Evolutionary conservation across 2,797 vertebrate species (phyloP).

Genomic region (Hybognathus amarus): DNA sequence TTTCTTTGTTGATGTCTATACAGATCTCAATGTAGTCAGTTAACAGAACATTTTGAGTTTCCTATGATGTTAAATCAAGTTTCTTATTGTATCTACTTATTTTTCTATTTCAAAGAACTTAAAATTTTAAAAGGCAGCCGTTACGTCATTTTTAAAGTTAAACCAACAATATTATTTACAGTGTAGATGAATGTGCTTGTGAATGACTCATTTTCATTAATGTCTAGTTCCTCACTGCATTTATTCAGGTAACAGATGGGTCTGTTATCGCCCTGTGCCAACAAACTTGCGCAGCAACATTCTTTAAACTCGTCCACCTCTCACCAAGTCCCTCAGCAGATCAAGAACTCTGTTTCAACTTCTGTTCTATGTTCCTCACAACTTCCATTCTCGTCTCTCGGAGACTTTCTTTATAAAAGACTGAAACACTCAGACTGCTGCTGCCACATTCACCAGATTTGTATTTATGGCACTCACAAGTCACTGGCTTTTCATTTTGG

Average conservation of each 20-base stretch:
- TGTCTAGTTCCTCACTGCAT: conserved; percentile 45
- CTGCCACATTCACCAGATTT: neutral
- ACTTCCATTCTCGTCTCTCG: neutral
- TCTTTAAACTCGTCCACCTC: conserved; percentile 97
- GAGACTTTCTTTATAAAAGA: neutral
- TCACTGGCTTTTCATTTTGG: neutral
- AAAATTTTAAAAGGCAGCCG: too few species aligned
- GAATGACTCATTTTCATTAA: conserved; percentile 5
- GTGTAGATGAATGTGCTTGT: neutral
- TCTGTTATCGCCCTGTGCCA: conserved; percentile 94
- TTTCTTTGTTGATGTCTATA: too few species aligned
- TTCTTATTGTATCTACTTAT: too few species aligned
- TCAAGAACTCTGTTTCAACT: conserved; percentile 67
- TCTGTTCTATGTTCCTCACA: conserved; percentile 15
- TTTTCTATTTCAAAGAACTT: too few species aligned
- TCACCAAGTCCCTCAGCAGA: conserved; percentile 97
- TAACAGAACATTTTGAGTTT: too few species aligned
- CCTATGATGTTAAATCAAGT: too few species aligned
- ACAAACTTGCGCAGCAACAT: conserved; percentile 98
- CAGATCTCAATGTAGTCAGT: too few species aligned
- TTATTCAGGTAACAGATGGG: conserved; percentile 91
- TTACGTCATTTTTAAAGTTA: too few species aligned
- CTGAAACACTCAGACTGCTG: too few species aligned
- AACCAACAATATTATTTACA: too few species aligned
- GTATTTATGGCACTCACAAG: neutral